Percentiles rank a stretch among this genome's conserved stretches.
These are phyloP conservation scores for Gryllus bimaculatus DNA, from an alignment of 1,140 invertebrate species.

Conservation along the genomic window DNA sequence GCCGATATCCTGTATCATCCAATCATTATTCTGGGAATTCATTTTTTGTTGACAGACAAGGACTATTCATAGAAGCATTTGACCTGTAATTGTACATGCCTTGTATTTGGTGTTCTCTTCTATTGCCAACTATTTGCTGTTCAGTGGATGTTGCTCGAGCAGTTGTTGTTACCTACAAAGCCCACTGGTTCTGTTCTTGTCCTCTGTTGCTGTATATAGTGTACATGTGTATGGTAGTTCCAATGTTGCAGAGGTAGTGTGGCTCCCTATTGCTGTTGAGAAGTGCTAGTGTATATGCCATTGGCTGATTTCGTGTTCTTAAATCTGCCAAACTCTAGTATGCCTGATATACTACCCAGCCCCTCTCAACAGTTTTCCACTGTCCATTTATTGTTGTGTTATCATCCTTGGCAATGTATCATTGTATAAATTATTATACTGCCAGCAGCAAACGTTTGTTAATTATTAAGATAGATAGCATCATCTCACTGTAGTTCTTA, in stretches of 20 bases:
- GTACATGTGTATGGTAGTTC: constrained; percentile 21
- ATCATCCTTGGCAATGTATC: constrained; percentile 9
- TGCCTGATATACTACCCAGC: neutral
- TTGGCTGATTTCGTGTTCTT: no score
- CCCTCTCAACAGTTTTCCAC: constrained; percentile 3
- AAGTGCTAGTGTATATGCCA: neutral
- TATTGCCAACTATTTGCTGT: constrained; percentile 23
- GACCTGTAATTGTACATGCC: constrained; percentile 23
- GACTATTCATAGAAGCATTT: constrained; percentile 14
- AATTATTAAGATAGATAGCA: constrained; percentile 2
- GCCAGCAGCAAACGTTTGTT: neutral
- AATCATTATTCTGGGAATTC: constrained; percentile 5
- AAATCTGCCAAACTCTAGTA: no score
- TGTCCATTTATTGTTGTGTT: constrained; percentile 9
- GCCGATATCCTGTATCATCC: neutral
- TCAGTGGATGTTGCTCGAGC: constrained; percentile 25
- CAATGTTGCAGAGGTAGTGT: constrained; percentile 4
- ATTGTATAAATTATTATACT: neutral
- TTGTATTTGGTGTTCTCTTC: constrained; percentile 24
- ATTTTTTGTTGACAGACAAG: constrained; percentile 7
- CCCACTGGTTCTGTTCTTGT: neutral
- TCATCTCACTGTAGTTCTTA: constrained; percentile 9
- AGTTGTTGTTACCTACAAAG: constrained; percentile 23
- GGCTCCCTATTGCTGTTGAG: constrained; percentile 10
- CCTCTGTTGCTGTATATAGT: constrained; percentile 23